Evolutionary conservation across 2,888 invertebrate species (phyloP).

Genomic region (Pelosia muscerda): DNA sequence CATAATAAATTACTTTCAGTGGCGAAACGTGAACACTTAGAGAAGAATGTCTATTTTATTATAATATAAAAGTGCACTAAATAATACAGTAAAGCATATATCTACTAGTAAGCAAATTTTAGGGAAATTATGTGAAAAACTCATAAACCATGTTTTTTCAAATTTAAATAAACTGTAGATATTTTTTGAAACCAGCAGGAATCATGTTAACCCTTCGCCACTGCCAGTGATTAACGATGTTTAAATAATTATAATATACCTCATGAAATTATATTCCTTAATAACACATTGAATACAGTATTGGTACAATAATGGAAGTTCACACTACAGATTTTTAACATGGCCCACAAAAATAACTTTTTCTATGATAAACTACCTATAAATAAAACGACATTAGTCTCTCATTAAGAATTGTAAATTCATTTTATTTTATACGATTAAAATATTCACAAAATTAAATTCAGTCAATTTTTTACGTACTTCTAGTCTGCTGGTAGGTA

Average conservation of each 20-base stretch:
- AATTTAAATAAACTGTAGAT: no score
- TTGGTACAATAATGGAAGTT: neutral
- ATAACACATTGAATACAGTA: neutral
- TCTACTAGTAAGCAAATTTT: neutral
- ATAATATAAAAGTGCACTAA: neutral
- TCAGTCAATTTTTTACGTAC: constrained; percentile 48
- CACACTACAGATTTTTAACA: neutral
- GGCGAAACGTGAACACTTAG: neutral
- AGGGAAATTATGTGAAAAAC: neutral
- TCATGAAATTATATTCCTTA: neutral
- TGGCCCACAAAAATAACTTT: neutral
- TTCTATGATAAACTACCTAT: constrained; percentile 10
- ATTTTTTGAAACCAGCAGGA: no score
- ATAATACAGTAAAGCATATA: neutral
- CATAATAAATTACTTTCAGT: neutral
- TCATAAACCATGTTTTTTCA: neutral
- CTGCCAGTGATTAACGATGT: neutral
- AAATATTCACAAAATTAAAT: constrained; percentile 40
- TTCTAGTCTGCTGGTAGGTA: constrained; percentile 29
- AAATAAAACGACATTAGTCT: constrained; percentile 23
- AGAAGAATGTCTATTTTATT: neutral
- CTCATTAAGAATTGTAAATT: constrained; percentile 24
- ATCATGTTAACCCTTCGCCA: neutral
- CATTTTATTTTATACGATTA: constrained; percentile 33
- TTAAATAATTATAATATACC: neutral